These are phyloP conservation scores for Paralichthys olivaceus DNA, from an alignment of 2,113 vertebrate species.

Conservation along the genomic window DNA sequence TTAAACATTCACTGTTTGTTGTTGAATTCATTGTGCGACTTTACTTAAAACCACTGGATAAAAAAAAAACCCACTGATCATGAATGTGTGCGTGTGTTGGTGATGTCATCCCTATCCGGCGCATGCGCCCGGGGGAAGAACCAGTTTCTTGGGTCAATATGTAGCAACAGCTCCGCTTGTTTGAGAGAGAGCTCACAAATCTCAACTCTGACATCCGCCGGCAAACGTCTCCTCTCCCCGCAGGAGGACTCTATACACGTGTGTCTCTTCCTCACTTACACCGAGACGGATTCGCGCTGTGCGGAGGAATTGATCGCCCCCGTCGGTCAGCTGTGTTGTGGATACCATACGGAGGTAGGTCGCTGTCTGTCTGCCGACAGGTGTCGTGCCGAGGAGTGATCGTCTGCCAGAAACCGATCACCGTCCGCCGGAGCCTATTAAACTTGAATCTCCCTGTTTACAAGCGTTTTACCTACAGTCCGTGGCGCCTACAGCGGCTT, in stretches of 20 bases:
- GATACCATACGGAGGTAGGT: conserved; percentile 67
- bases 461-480: background rate
- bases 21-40: too few species aligned
- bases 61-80: background rate
- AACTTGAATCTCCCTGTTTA: too few species aligned
- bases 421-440: too few species aligned
- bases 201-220: background rate
- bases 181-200: conserved; percentile 17
- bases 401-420: too few species aligned
- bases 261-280: background rate
- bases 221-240: background rate
- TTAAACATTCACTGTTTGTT: too few species aligned
- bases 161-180: conserved; percentile 60
- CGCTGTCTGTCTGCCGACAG: conserved; percentile 6
- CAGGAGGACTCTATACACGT: background rate
- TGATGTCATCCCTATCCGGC: conserved; percentile 62
- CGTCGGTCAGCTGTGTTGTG: conserved; percentile 42
- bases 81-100: conserved; percentile 10
- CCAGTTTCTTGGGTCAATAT: conserved; percentile 64
- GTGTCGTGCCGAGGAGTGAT: too few species aligned
- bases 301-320: conserved; percentile 18
- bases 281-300: background rate
- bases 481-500: too few species aligned
- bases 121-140: conserved; percentile 66
- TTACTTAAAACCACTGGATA: too few species aligned